phyloP scores from a whole-genome alignment of 1,140 invertebrate genomes.

The Uloborus diversus region DNA sequence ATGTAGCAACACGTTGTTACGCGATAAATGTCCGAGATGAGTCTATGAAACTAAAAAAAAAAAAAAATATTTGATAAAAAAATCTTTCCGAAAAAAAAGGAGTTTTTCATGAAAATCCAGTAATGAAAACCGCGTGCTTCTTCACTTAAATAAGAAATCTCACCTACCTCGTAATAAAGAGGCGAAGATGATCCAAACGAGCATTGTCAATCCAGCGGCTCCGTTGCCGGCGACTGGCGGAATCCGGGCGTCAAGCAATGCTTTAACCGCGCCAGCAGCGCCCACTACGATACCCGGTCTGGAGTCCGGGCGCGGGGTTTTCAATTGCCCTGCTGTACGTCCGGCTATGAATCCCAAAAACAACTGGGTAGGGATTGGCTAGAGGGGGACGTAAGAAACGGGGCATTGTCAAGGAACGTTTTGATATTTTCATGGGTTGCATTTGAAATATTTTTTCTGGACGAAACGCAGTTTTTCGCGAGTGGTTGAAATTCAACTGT shows the following conservation, averaged over 20 bases:
- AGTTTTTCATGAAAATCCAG: not conserved
- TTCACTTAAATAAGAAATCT: not conserved
- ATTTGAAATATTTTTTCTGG: too few species aligned
- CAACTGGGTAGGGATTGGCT: too few species aligned
- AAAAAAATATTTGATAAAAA: not conserved
- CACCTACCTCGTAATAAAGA: slow-evolving; percentile 35
- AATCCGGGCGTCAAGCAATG: not conserved
- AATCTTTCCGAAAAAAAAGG: not conserved
- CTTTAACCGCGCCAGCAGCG: slow-evolving; percentile 40
- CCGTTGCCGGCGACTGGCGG: slow-evolving; percentile 12
- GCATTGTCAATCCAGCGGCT: slow-evolving; percentile 47
- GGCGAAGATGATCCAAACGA: slow-evolving; percentile 37
- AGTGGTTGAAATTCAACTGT: too few species aligned
- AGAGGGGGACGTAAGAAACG: too few species aligned
- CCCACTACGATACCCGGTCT: not conserved
- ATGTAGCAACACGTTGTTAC: not conserved
- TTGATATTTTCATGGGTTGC: too few species aligned
- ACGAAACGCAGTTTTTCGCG: too few species aligned
- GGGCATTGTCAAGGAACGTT: too few species aligned
- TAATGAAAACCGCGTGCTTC: not conserved
- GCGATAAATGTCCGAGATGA: not conserved
- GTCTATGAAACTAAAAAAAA: not conserved
- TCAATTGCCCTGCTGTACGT: not conserved
- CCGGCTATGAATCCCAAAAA: not conserved
- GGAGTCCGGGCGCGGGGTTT: slow-evolving; percentile 24